Evolutionary conservation across 2,113 vertebrate genomes (phyloP), one percentile per base, ranked within the genome.

Genomic region (Passer montanus): DNA sequence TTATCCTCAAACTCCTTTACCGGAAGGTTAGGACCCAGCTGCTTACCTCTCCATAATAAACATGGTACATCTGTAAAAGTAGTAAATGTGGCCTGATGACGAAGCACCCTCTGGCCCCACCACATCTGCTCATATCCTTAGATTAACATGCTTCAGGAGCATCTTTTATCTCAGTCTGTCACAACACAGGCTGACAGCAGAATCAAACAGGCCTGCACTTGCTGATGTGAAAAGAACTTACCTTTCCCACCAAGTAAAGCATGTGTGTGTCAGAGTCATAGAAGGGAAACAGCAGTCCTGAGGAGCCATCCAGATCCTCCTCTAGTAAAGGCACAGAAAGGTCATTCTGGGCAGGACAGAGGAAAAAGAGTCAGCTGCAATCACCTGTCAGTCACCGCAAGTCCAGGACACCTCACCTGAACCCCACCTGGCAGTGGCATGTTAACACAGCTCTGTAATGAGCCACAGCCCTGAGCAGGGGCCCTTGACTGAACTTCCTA

Each of bases 161-260:
- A 70, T 24, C 73, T 81, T 30, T 70, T 47, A 87, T 43, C 69
- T 78, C 46, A 39, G 59, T 6, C 9, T 55, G n/a, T 46, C 0
- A 1, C 58, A 76, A 76, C 13, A 28, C 15, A 60, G 27, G 10
- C 35, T 27, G 3, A 41, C 13, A 91, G n/a, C 60, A 92, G 50
- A 94, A 79, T 19, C 28, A 66, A 55, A 44, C 13, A 49, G 11
- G 19, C 8, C 66, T 41, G 68, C 33, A 35, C 52, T 39, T 72
- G 26, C 53, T 81, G 15, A 47, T 11, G 2, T 7, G 15, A 35
- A 91, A 78, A 75, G 78, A 26, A 86, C 98, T 93, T 95, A 99
- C 99, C 98, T 99, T 99, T 75, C 99, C 99, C 43, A 98, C 98
- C 47, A 99, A 72, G 1, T 99, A 99, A 69, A 99, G 98, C 99